These are phyloP conservation scores for Cerastis leucographa DNA, from an alignment of 2,888 invertebrate genomes.

Conservation along the genomic window DNA sequence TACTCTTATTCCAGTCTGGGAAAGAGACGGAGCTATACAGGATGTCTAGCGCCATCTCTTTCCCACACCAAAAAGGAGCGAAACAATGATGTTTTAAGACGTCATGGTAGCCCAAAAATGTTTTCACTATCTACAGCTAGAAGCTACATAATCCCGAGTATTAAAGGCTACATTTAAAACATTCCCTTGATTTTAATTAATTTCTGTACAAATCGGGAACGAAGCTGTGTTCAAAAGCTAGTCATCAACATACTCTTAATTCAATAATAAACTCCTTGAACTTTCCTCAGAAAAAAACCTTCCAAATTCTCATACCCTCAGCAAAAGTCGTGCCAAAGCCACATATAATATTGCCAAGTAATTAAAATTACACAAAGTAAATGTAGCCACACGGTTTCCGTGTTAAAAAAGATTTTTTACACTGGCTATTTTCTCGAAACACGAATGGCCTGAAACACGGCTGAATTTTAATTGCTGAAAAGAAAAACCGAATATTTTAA, in stretches of 20 bases:
- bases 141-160: too few relatives aligned
- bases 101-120: too few relatives aligned
- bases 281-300: background rate
- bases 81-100: too few relatives aligned
- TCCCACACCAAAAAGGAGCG: too few relatives aligned
- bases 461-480: constrained; percentile 63
- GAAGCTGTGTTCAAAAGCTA: too few relatives aligned
- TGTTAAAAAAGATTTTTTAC: constrained; percentile 57
- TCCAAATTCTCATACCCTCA: background rate
- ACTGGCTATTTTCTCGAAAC: constrained; percentile 46
- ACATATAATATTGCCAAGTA: constrained; percentile 52
- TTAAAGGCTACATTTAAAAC: too few relatives aligned
- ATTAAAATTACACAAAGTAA: constrained; percentile 59
- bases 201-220: too few relatives aligned
- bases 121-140: too few relatives aligned
- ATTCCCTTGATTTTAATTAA: too few relatives aligned
- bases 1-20: too few relatives aligned
- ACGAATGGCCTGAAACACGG: constrained; percentile 58
- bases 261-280: background rate
- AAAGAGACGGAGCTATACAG: too few relatives aligned
- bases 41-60: too few relatives aligned
- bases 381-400: constrained; percentile 54
- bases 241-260: background rate
- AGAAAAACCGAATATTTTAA: constrained; percentile 52
- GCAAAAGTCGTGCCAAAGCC: constrained; percentile 30